These are phyloP conservation scores for Neodiprion lecontei DNA, from an alignment of 1,140 invertebrate species.

Conservation along the genomic window DNA sequence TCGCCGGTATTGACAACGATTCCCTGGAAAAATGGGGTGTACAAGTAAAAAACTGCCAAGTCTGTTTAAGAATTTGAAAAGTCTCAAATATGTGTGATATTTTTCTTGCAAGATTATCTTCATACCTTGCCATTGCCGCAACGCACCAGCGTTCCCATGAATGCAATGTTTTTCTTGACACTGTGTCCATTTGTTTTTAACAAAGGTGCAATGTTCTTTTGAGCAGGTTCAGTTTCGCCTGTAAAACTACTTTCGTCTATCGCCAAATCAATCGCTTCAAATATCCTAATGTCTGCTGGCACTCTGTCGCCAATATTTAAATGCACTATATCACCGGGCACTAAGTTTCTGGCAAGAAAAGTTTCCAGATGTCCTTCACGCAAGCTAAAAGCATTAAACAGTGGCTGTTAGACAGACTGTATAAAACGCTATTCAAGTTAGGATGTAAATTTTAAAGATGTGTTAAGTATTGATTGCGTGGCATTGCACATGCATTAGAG, in stretches of 20 bases:
- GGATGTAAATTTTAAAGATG: background rate
- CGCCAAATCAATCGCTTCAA: conserved; percentile 88
- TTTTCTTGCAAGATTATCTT: conserved; percentile 24
- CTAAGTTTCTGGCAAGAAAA: conserved; percentile 93
- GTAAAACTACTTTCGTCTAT: conserved; percentile 99
- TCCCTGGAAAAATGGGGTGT: conserved; percentile 69
- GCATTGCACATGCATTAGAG: conserved; percentile 41
- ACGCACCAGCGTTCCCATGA: conserved; percentile 97
- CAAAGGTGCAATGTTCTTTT: conserved; percentile 72
- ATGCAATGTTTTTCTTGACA: conserved; percentile 91
- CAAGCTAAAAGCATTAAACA: conserved; percentile 66
- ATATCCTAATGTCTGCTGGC: conserved; percentile 93
- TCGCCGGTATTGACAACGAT: conserved; percentile 97
- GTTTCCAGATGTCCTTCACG: conserved; percentile 87
- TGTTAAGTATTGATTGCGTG: conserved; percentile 14
- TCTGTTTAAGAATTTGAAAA: conserved; percentile 11
- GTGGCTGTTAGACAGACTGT: conserved; percentile 15
- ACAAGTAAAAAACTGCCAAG: conserved; percentile 23
- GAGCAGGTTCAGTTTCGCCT: conserved; percentile 88
- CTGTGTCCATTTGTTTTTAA: conserved; percentile 72
- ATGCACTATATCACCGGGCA: conserved; percentile 97
- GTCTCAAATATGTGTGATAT: background rate
- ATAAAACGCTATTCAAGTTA: conserved; percentile 15
- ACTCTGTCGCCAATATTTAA: conserved; percentile 95
- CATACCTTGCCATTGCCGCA: conserved; percentile 95